A percentile compares a stretch with the other conserved stretches of the same genome.
phyloP scores from a whole-genome alignment of 2,888 invertebrate species.

The Elegia similella region DNA sequence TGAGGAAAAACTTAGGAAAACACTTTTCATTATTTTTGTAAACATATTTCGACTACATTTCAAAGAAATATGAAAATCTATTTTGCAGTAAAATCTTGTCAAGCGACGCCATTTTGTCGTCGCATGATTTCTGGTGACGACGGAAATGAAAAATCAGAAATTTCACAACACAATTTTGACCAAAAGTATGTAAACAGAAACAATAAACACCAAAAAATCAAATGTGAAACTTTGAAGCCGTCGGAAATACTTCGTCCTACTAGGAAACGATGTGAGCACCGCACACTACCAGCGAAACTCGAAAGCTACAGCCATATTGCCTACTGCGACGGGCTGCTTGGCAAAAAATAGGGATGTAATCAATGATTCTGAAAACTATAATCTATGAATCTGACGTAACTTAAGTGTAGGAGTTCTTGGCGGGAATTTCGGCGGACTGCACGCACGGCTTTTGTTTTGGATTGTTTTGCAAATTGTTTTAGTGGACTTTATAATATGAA shows the following conservation, averaged over 20 bases:
- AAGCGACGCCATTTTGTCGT: conserved; percentile 83
- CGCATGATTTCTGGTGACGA: conserved; percentile 80
- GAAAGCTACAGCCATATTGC: conserved; percentile 80
- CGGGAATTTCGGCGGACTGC: too few relatives aligned
- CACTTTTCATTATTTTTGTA: conserved; percentile 49
- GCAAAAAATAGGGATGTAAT: conserved; percentile 32
- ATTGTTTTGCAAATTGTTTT: too few relatives aligned
- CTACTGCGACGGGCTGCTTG: conserved; percentile 50
- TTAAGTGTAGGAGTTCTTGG: too few relatives aligned
- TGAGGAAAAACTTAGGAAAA: conserved; percentile 53
- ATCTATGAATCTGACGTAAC: conserved; percentile 7
- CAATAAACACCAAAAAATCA: conserved; percentile 68
- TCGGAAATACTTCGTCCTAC: conserved; percentile 70
- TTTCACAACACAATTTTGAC: conserved; percentile 58
- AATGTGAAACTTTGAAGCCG: conserved; percentile 73
- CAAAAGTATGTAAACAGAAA: conserved; percentile 65
- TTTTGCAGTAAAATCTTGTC: conserved; percentile 77
- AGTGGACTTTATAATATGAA: too few relatives aligned
- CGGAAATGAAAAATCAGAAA: conserved; percentile 66
- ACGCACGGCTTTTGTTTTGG: too few relatives aligned
- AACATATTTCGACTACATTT: conserved; percentile 53
- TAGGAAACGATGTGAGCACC: conserved; percentile 70
- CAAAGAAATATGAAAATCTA: conserved; percentile 65
- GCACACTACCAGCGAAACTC: conserved; percentile 78
- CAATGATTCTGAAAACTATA: not conserved